These are phyloP conservation scores for Heterocephalus glaber DNA, from an alignment of 2,113 vertebrate genomes.

Conservation along the genomic window DNA sequence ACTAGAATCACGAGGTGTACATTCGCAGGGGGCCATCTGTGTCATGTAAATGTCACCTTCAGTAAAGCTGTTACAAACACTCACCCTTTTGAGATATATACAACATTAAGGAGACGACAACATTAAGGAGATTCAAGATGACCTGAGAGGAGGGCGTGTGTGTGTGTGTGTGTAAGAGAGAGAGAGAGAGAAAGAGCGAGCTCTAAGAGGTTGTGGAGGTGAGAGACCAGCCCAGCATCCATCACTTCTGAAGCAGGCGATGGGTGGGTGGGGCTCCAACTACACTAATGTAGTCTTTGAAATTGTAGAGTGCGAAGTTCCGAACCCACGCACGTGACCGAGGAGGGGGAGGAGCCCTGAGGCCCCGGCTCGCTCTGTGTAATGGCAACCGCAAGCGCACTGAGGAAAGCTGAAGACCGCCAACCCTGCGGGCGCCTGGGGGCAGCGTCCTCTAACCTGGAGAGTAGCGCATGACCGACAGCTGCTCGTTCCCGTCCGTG, in stretches of 20 bases:
- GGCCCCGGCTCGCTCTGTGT: accelerated
- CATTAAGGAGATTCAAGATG: neutral
- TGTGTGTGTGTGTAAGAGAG: too few species aligned
- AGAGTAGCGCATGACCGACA: conserved; percentile 95
- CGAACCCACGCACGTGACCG: too few species aligned
- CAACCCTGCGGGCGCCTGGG: accelerated
- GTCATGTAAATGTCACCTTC: accelerated
- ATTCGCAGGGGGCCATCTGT: accelerated
- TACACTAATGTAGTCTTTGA: too few species aligned
- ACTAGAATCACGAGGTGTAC: neutral
- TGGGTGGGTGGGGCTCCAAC: accelerated
- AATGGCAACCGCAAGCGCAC: neutral
- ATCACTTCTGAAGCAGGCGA: accelerated
- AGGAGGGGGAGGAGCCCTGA: neutral
- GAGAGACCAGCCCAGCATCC: accelerated
- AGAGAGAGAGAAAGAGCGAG: too few species aligned
- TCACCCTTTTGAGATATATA: too few species aligned
- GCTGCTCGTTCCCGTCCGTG: conserved; percentile 98
- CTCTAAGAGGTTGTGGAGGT: neutral
- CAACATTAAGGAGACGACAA: neutral
- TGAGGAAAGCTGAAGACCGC: neutral
- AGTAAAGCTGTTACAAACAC: neutral
- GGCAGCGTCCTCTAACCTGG: conserved; percentile 88
- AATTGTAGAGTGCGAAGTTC: too few species aligned
- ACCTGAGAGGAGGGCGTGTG: accelerated